Evolutionary conservation across 2,797 vertebrate species (phyloP).

Genomic region (Manis crassicaudata): DNA sequence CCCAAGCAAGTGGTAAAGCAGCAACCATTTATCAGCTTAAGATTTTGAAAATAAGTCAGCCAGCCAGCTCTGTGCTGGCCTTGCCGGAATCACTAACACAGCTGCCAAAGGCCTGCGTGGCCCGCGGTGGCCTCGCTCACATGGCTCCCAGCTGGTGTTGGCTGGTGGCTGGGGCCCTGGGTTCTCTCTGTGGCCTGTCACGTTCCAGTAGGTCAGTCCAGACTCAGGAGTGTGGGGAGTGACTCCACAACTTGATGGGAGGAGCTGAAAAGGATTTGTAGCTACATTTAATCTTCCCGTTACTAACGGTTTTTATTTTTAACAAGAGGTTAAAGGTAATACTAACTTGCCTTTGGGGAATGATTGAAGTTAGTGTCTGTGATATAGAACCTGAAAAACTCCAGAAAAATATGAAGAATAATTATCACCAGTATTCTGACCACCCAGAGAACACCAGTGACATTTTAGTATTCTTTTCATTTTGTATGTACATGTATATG

Average conservation of each 20-base stretch:
- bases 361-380: not conserved
- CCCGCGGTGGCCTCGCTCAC: rapidly evolving
- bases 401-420: not conserved
- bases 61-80: not conserved
- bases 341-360: not conserved
- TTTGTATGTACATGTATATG: not conserved
- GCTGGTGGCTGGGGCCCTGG: not conserved
- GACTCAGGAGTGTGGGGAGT: no score
- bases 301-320: not conserved
- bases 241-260: rapidly evolving
- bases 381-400: not conserved
- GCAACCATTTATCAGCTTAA: not conserved
- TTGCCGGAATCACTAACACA: not conserved
- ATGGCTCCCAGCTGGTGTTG: rapidly evolving
- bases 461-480: not conserved
- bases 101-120: not conserved
- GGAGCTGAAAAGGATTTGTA: not conserved
- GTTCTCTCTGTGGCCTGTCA: rapidly evolving
- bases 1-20: not conserved
- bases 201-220: not conserved
- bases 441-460: not conserved
- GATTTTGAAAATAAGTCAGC: not conserved
- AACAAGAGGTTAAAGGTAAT: not conserved
- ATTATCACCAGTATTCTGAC: not conserved
- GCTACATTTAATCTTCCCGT: not conserved